These are phyloP conservation scores for Gymnocypris eckloni DNA, from an alignment of 2,797 vertebrate species.

Conservation along the genomic window DNA sequence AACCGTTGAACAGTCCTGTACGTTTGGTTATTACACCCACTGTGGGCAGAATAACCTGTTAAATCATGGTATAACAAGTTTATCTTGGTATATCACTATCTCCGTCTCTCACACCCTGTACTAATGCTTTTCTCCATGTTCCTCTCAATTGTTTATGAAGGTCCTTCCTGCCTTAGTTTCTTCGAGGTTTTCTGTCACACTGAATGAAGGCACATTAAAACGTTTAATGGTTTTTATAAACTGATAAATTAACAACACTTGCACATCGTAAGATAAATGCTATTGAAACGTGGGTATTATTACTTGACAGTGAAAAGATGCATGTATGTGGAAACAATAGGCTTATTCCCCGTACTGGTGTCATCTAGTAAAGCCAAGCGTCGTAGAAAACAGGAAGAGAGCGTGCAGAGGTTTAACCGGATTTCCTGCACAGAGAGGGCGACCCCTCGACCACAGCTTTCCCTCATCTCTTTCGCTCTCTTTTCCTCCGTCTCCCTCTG, in stretches of 20 bases:
- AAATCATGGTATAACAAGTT: not conserved
- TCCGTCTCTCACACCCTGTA: not conserved
- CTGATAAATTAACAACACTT: not conserved
- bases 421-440: constrained; percentile 79
- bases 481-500: not conserved
- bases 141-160: constrained; percentile 39
- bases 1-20: not conserved
- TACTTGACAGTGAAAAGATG: not conserved
- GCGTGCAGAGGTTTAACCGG: constrained; percentile 80
- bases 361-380: constrained; percentile 55
- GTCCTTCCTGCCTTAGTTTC: constrained; percentile 26
- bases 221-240: not conserved
- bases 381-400: constrained; percentile 85
- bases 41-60: no score
- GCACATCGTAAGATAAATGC: not conserved
- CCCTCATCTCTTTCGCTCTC: constrained; percentile 47
- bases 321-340: not conserved
- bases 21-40: not conserved
- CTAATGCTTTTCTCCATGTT: constrained; percentile 45
- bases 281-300: not conserved
- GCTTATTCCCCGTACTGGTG: constrained; percentile 20
- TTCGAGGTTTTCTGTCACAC: not conserved
- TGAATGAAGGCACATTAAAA: not conserved
- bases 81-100: constrained; percentile 16
- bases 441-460: constrained; percentile 59